Base-by-base conservation (phyloP, 53 echinoderm and acorn worm species). In the Actinopyga echinites region DNA sequence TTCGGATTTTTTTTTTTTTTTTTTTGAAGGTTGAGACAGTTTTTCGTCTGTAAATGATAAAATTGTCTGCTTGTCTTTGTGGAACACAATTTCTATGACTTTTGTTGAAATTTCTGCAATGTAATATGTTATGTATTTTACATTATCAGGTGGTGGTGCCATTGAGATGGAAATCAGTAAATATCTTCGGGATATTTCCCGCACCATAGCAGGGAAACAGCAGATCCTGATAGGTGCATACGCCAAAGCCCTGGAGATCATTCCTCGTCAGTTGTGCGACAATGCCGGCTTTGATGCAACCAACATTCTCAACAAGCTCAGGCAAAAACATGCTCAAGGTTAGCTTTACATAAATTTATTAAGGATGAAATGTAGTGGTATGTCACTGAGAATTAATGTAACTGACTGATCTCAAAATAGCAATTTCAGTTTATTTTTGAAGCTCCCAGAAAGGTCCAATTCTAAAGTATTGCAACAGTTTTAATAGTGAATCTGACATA, bases 111-210 rank as follows among this genome's bases (percentile, higher is more conserved):
- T 49, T 13, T 49, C 49, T 15, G 13, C 7, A 15, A 0, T 22
- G 12, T 64, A n/a, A n/a, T n/a, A 13, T 64, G 5, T 0, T 2
- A 49, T 5, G 49, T 17, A 49, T 49, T 36, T 19, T 29, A 28
- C 31, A 43, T 28, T 77, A 44, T 29, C 79, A 99, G 99, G 99
- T 86, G 99, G 99, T 69, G 99, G 99, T 55, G 99, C 99, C 53
- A 95, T 99, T 83, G 99, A 99, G 86, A 99, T 99, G 99, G 97
- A 99, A 87, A 80, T 99, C 11, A 99, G 99, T 80, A 99, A 94
- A 82, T 95, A 95, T 83, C 67, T 99, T 22, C 90, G 99, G 8
- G 99, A 99, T 65, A 84, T 89, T 82, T 99, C 99, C 2, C 94
- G 99, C 12, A 99, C 99, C 79, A 95, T 99, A 8, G 94, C 99